These are phyloP conservation scores for Callithrix jacchus DNA, from an alignment of 2,113 vertebrate species.

Conservation along the genomic window DNA sequence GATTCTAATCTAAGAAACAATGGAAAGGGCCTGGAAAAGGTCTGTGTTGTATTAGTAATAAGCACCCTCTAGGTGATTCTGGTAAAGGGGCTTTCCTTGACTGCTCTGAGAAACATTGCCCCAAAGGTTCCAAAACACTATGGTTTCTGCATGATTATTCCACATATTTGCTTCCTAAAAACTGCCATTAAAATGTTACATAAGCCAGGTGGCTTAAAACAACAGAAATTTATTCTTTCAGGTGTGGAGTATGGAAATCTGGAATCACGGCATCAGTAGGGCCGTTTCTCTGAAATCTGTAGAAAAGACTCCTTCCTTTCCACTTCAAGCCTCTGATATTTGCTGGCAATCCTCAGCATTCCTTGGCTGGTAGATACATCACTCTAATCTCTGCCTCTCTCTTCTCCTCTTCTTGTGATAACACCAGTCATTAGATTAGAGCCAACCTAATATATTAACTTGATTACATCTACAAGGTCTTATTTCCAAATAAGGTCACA, in stretches of 20 bases:
- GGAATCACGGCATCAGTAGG: not conserved
- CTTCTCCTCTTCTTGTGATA: conserved; percentile 16
- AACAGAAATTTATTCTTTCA: conserved; percentile 54
- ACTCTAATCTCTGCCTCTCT: conserved; percentile 34
- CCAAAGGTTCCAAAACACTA: conserved; percentile 32
- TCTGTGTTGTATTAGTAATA: conserved; percentile 18
- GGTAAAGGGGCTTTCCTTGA: not conserved
- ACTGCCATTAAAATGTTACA: conserved; percentile 27
- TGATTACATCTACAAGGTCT: not conserved
- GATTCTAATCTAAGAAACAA: not conserved
- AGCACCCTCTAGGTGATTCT: not conserved
- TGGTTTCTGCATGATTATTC: not conserved
- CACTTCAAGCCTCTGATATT: not conserved
- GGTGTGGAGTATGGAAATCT: not conserved
- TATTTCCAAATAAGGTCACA: conserved; percentile 29
- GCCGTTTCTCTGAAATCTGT: not conserved
- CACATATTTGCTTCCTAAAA: conserved; percentile 36
- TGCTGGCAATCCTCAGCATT: not conserved
- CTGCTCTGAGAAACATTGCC: conserved; percentile 21
- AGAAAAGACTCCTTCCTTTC: not conserved
- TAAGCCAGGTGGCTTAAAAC: not conserved
- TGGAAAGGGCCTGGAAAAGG: not conserved
- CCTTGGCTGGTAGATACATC: not conserved
- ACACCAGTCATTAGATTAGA: not conserved
- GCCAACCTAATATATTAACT: conserved; percentile 48